Conservation (phyloP, 2,797 vertebrate genomes). For the Semaprochilodus insignis region DNA sequence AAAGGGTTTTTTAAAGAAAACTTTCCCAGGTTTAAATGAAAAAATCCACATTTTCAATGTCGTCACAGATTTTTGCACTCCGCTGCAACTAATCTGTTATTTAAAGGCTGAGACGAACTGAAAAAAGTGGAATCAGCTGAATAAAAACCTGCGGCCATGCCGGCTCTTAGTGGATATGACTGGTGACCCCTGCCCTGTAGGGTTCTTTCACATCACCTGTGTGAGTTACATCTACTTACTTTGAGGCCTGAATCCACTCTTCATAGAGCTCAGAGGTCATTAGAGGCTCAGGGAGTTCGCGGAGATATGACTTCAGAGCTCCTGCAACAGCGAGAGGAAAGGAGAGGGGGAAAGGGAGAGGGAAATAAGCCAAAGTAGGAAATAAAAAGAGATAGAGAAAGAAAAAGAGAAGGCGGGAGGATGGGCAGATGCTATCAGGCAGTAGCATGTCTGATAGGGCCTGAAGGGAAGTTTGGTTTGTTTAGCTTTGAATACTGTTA, state of each 20-base stretch:
- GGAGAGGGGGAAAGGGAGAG: slow-evolving; percentile 28
- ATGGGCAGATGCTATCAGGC: not conserved
- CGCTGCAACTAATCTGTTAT: too few species aligned
- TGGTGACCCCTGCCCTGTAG: too few species aligned
- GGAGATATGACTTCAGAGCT: slow-evolving; percentile 97
- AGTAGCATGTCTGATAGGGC: slow-evolving; percentile 27
- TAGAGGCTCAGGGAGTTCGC: slow-evolving; percentile 96
- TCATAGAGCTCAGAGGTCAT: slow-evolving; percentile 98
- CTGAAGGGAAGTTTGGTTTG: slow-evolving; percentile 47
- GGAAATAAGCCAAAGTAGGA: slow-evolving; percentile 17
- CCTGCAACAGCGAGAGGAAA: slow-evolving; percentile 77
- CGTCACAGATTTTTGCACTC: too few species aligned
- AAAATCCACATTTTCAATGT: too few species aligned
- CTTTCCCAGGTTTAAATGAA: too few species aligned
- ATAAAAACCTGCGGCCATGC: too few species aligned
- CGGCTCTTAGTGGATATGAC: too few species aligned
- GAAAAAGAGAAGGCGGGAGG: not conserved
- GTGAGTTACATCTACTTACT: slow-evolving; percentile 82
- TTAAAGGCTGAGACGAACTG: too few species aligned
- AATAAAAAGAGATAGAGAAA: slow-evolving; percentile 21
- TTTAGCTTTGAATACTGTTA: slow-evolving; percentile 22
- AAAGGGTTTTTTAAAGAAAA: too few species aligned
- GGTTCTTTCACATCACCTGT: not conserved
- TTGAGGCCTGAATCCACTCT: slow-evolving; percentile 99
- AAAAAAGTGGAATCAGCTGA: too few species aligned